Conservation (phyloP, 2,113 vertebrate genomes). For the Boleophthalmus pectinirostris region DNA sequence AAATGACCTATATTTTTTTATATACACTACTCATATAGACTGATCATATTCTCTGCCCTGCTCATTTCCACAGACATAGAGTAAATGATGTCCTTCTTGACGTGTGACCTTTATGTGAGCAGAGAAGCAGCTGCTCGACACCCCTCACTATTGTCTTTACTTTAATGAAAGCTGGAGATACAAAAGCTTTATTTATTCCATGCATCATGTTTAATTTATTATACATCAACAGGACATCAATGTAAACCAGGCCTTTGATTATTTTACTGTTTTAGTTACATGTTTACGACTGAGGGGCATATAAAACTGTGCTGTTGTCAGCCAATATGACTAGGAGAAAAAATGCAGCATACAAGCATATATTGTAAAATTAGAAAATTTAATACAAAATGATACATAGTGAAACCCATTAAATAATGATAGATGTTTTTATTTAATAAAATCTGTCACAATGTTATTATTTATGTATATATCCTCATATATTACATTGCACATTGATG, state of each 20-base stretch:
- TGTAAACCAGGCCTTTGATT: not conserved
- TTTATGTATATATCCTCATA: no score
- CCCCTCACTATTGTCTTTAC: not conserved
- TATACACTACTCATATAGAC: no score
- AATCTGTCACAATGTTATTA: not conserved
- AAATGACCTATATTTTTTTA: no score
- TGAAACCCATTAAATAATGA: no score
- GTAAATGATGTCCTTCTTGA: not conserved
- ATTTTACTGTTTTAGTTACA: not conserved
- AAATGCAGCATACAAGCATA: not conserved
- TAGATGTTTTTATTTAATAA: not conserved
- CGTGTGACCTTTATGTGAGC: not conserved
- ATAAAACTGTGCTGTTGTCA: not conserved
- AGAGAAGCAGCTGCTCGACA: not conserved
- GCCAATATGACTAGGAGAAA: not conserved
- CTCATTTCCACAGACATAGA: not conserved
- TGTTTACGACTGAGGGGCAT: not conserved
- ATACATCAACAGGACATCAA: not conserved
- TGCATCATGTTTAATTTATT: conserved; percentile 1
- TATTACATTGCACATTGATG: no score
- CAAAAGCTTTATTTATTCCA: conserved; percentile 6
- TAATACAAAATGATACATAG: not conserved
- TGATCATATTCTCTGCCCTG: no score
- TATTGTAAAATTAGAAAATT: not conserved
- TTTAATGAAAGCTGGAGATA: not conserved